Base-by-base conservation (phyloP, 1,140 invertebrate species). In the Cylas formicarius region DNA sequence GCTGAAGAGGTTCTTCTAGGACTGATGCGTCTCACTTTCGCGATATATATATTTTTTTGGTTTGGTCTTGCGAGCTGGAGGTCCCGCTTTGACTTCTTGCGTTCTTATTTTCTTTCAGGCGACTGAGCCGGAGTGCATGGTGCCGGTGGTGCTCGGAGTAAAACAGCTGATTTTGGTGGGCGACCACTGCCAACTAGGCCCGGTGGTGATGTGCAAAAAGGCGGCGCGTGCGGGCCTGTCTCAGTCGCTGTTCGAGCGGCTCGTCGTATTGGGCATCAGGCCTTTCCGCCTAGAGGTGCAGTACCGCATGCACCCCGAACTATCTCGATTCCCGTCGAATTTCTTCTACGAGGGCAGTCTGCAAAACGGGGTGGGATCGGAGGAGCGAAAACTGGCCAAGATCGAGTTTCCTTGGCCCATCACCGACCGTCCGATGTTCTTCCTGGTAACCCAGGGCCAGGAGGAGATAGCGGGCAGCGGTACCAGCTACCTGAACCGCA, bases 141-240 rank as follows among this genome's bases (percentile, higher is more conserved):
- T 2, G 4, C 93, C 97, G 0, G 94, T 99, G 0, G 91, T 99
- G 1, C 70, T 98, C 2, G 96, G 97, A n/a, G 94, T 93, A 6
- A 86, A 94, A 60, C 79, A 97, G 67, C 68, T 98, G 1, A 94
- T 98, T 43, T 75, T 99, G 0, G 95, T 99, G 1, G 95, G 97
- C 2, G 96, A 99, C 72, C 97, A 99, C 66, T 99, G 97, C 59
- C 96, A 99, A 69, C 72, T 99, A 18, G 94, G 95, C 0, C 95
- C 95, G 0, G 94, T 98, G 0, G 94, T 98, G 0, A 99, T 99
- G 94, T 99, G 95, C 69, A 99, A 99, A 66, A 97, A 98, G 66
- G 95, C 97, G 0, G 92, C 94, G 0, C 78, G 88, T 37, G 95
- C 96, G 17, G 97, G 97, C 0, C 76, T 99, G 2, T 94, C 91